Evolutionary conservation across 2,113 vertebrate genomes (phyloP).

Genomic region (Oreocharis arfaki): DNA sequence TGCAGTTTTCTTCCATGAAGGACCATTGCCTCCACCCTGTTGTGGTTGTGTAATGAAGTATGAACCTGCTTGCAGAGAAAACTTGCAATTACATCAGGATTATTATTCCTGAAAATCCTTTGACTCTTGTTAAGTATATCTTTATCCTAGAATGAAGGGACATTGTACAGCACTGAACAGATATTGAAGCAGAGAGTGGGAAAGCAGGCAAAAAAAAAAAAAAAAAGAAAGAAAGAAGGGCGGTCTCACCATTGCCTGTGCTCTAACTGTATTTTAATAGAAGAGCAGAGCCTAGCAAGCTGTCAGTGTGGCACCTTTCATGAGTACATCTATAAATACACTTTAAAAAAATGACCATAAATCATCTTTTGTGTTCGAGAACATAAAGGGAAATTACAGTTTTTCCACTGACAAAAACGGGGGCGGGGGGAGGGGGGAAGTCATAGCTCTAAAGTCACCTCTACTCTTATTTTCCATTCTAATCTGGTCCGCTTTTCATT

Average conservation of each 20-base stretch:
- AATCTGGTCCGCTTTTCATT: slow-evolving; percentile 44
- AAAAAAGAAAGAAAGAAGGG: not conserved
- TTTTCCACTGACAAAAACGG: not conserved
- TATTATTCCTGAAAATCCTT: not conserved
- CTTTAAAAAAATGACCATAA: slow-evolving; percentile 2
- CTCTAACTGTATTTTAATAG: not conserved
- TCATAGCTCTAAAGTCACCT: slow-evolving; percentile 37
- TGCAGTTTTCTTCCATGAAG: not conserved
- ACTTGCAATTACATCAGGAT: not conserved
- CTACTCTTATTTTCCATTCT: slow-evolving; percentile 55
- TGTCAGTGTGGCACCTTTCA: not conserved
- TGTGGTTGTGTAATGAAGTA: not conserved
- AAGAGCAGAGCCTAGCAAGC: not conserved
- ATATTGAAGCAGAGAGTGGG: not conserved
- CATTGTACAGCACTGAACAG: not conserved
- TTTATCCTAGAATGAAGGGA: not conserved
- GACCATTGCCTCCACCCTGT: not conserved
- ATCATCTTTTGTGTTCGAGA: slow-evolving; percentile 35
- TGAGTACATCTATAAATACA: slow-evolving; percentile 22
- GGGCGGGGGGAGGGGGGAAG: not conserved
- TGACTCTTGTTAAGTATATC: not conserved
- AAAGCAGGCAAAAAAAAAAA: not conserved
- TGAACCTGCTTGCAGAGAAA: not conserved
- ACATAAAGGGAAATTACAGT: slow-evolving; percentile 20
- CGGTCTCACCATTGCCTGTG: not conserved